Conservation (phyloP, 92 coral and sea anemone genomes). For the Actinernus sp. region DNA sequence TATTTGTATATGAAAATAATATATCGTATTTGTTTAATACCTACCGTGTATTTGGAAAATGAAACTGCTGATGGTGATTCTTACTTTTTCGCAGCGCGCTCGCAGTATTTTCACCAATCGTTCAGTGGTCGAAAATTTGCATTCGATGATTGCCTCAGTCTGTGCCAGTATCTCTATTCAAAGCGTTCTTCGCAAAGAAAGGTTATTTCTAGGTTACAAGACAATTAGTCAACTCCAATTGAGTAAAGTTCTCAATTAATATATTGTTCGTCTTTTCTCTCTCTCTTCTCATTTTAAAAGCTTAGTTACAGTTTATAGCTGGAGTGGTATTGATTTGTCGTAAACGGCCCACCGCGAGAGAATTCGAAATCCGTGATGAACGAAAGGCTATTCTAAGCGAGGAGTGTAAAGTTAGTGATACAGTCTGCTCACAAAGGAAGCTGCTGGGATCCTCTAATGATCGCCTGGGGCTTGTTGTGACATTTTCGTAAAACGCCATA, state of each 20-base stretch:
- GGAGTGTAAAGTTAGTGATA: too few species aligned
- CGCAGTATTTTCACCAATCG: too few species aligned
- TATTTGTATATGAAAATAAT: conserved; percentile 64
- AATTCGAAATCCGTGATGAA: too few species aligned
- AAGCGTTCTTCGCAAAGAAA: conserved; percentile 51
- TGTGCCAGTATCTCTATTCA: background rate
- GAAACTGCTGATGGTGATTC: background rate
- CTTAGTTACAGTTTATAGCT: background rate
- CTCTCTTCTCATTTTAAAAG: conserved; percentile 10
- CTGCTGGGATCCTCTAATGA: conserved; percentile 8
- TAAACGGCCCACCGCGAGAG: too few species aligned
- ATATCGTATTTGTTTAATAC: conserved; percentile 48
- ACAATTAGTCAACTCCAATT: conserved; percentile 62
- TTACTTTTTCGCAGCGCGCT: background rate
- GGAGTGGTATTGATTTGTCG: too few species aligned
- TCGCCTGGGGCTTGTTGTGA: conserved; percentile 67
- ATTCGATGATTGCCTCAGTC: too few species aligned
- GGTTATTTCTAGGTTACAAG: conserved; percentile 72
- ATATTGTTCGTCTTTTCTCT: conserved; percentile 31
- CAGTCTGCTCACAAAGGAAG: too few species aligned
- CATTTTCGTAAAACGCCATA: conserved; percentile 60
- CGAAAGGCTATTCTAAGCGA: too few species aligned
- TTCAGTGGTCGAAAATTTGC: too few species aligned
- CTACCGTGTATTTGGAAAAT: conserved; percentile 2
- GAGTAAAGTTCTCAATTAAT: conserved; percentile 34